phyloP scores from a whole-genome alignment of 2,888 invertebrate genomes.

The Stictocephala bisonia region DNA sequence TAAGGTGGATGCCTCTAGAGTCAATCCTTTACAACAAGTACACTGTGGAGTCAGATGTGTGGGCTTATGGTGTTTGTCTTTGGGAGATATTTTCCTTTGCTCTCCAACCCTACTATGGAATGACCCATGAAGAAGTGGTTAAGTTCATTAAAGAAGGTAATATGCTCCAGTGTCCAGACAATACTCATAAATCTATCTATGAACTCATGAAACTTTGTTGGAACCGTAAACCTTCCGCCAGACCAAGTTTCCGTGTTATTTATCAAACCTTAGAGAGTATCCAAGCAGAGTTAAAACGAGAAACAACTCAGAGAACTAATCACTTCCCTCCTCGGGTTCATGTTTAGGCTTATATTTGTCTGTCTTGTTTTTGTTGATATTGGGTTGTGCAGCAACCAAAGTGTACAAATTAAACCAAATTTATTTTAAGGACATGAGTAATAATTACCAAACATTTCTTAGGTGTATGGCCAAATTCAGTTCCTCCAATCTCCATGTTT shows the following conservation, averaged over 20 bases:
- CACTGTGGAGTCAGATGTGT: constrained; percentile 95
- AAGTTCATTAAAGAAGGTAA: constrained; percentile 94
- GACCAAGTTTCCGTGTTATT: constrained; percentile 88
- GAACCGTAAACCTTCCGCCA: constrained; percentile 85
- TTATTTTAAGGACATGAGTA: background rate
- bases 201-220: constrained; percentile 95
- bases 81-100: constrained; percentile 99
- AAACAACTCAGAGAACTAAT: constrained; percentile 39
- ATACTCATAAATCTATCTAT: constrained; percentile 87
- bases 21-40: constrained; percentile 97
- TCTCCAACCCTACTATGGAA: constrained; percentile 95
- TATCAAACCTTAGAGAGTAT: constrained; percentile 83
- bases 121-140: constrained; percentile 97
- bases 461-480: background rate
- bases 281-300: constrained; percentile 62
- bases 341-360: constrained; percentile 32
- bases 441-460: background rate
- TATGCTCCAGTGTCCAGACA: constrained; percentile 89
- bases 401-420: background rate
- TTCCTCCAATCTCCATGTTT: too few relatives aligned
- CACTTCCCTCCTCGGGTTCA: constrained; percentile 47
- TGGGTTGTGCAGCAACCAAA: too few relatives aligned
- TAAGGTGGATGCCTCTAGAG: constrained; percentile 98
- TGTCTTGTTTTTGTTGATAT: too few relatives aligned
- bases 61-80: constrained; percentile 96